Base-by-base conservation (phyloP, 2,797 vertebrate genomes). In the Corythornis leucogaster region DNA sequence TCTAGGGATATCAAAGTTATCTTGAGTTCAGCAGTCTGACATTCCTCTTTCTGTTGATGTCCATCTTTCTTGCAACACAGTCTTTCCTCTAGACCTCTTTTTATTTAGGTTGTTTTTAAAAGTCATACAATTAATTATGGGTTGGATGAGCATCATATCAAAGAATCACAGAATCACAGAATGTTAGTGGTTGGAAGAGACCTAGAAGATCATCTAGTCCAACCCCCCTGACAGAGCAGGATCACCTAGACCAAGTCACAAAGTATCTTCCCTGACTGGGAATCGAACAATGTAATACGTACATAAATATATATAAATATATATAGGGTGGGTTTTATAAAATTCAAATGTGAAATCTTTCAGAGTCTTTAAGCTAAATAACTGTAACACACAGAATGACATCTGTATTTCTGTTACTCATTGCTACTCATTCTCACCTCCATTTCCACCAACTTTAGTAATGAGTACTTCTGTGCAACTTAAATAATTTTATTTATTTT, bases 1-100 rank as follows among this genome's bases (percentile, higher is more conserved):
- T 75, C 90, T 87, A 85, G 61, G 18, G 61, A 18, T 85, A 88
- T 24, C 73, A 77, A 77, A 64, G 55, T 83, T 87, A 83, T 58
- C 83, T 55, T 58, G 68, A 62, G 80, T 82, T 94, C 91, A 90
- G 55, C 55, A 73, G 17, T 62, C n/a, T 80, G 79, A n/a, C 5
- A 0, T 43, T 79, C 67, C 50, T 75, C 70, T 93, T 81, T 68
- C 38, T 40, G 51, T 22, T 87, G 79, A 85, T 71, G 42, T 82
- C 76, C 20, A 8, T 67, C 53, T 69, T 73, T 69, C 77, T 5
- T 66, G 61, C 33, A 85, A 80, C 48, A 46, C 9, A 25, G 5
- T 62, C 7, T 28, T 74, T 83, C 26, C 69, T 77, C n/a, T 51
- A 43, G 69, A 77, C 2, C 6, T 0, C 0, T 18, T 80, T 87